A percentile compares a stretch with the other conserved stretches of the same genome.
phyloP scores from a whole-genome alignment of 23 tunicate species.

The Ascidia mentula region DNA sequence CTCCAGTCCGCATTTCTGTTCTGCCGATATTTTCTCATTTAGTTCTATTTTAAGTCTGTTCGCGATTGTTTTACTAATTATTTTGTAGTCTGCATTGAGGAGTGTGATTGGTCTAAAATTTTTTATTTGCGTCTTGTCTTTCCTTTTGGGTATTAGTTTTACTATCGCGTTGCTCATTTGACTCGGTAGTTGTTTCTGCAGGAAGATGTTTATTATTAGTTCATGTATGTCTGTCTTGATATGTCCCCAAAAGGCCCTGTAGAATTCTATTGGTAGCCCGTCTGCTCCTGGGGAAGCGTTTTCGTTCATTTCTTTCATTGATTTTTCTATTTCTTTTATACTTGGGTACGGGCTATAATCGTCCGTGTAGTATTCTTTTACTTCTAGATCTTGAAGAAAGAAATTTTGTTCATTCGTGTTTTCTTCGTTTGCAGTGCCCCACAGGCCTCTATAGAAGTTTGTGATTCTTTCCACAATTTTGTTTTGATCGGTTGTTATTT shows the following conservation, averaged over 20 bases:
- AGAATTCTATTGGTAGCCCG: conserved; percentile 27
- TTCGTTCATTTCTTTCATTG: background rate
- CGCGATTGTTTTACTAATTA: conserved; percentile 6
- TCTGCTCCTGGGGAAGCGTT: conserved; percentile 26
- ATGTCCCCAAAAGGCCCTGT: background rate
- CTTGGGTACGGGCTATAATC: background rate
- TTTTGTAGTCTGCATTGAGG: conserved; percentile 40
- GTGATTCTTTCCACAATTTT: background rate
- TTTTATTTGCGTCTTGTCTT: conserved; percentile 18
- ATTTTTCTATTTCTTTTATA: conserved; percentile 15
- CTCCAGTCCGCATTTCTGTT: background rate
- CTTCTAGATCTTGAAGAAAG: background rate
- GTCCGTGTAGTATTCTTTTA: background rate
- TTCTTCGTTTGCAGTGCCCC: background rate
- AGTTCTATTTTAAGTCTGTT: background rate
- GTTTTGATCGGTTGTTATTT: background rate
- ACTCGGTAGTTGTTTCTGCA: background rate
- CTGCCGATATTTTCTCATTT: background rate
- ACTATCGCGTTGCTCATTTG: background rate
- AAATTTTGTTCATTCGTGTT: background rate
- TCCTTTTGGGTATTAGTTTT: conserved; percentile 22
- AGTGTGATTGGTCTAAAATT: conserved; percentile 40
- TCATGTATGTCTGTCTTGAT: background rate
- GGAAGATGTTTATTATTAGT: conserved; percentile 5
- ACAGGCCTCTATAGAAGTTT: conserved; percentile 15